Conservation (phyloP, 2,888 invertebrate species). For the Noctua comes region DNA sequence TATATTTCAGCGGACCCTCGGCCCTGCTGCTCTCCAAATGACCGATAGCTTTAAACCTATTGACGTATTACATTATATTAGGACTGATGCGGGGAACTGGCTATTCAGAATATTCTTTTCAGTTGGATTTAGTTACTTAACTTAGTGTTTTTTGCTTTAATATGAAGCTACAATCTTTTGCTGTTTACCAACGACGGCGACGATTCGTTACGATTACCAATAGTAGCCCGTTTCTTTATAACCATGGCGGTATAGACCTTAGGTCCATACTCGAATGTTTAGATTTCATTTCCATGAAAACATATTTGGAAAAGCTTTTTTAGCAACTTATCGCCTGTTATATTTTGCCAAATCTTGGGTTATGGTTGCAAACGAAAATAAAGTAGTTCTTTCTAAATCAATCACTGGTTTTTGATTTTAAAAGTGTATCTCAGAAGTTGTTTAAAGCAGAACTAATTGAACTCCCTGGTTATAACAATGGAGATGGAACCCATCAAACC, state of each 20-base stretch:
- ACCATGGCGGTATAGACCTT: not conserved
- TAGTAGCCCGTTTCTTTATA: not conserved
- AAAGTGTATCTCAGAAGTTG: not conserved
- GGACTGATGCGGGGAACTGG: constrained; percentile 3
- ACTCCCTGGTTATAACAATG: not conserved
- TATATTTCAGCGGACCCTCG: constrained; percentile 64
- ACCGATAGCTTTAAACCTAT: constrained; percentile 46
- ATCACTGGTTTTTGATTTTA: not conserved
- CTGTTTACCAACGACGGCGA: not conserved
- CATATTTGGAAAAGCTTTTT: not conserved
- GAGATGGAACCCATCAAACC: not conserved
- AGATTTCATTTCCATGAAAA: not conserved
- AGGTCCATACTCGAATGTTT: not conserved
- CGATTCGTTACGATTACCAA: not conserved
- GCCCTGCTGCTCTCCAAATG: constrained; percentile 2
- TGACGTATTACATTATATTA: constrained; percentile 53
- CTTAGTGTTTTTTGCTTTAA: too few species aligned
- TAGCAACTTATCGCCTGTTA: not conserved
- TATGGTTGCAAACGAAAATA: not conserved
- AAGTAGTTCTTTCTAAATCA: not conserved
- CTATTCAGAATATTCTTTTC: not conserved
- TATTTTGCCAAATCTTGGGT: not conserved
- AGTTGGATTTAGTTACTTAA: not conserved
- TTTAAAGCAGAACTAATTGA: not conserved
- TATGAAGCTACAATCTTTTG: not conserved